These are phyloP conservation scores for Cottoperca gobio DNA, from an alignment of 2,797 vertebrate genomes.

Conservation along the genomic window DNA sequence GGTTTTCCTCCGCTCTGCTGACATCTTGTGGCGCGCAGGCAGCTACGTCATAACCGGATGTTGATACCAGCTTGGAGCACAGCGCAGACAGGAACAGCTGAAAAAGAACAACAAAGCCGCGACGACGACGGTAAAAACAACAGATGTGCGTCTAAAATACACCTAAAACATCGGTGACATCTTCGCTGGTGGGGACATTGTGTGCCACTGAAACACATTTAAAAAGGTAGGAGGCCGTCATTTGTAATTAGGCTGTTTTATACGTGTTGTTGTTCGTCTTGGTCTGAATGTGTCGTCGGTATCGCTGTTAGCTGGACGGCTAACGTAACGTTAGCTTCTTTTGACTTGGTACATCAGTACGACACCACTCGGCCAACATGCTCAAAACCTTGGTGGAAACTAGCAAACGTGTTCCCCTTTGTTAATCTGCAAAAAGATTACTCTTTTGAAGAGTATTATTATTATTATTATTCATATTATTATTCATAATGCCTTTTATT, in stretches of 20 bases:
- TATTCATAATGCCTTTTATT: not conserved
- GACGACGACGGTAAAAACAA: conserved; percentile 53
- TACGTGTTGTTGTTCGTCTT: conserved; percentile 16
- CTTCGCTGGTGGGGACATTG: not conserved
- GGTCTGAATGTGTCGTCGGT: conserved; percentile 30
- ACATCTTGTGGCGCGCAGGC: conserved; percentile 29
- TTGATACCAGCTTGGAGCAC: conserved; percentile 65
- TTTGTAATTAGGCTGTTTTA: not conserved
- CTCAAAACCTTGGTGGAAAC: not conserved
- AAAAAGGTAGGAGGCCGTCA: conserved; percentile 44
- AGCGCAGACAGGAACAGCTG: conserved; percentile 81
- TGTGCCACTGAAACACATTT: not conserved
- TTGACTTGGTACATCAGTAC: not conserved
- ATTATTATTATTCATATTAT: not conserved
- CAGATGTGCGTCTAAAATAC: conserved; percentile 25
- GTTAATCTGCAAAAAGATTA: not conserved
- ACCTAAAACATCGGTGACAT: conserved; percentile 40
- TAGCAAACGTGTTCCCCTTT: accelerated
- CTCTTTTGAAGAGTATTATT: accelerated
- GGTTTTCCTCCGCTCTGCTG: conserved; percentile 43
- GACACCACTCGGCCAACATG: not conserved
- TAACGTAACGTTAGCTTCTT: conserved; percentile 51
- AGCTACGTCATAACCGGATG: conserved; percentile 76
- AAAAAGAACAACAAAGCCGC: conserved; percentile 80
- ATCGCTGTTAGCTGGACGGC: conserved; percentile 63